Evolutionary conservation across 2,888 invertebrate species (phyloP).

Genomic region (Drosophila melanosoma): DNA sequence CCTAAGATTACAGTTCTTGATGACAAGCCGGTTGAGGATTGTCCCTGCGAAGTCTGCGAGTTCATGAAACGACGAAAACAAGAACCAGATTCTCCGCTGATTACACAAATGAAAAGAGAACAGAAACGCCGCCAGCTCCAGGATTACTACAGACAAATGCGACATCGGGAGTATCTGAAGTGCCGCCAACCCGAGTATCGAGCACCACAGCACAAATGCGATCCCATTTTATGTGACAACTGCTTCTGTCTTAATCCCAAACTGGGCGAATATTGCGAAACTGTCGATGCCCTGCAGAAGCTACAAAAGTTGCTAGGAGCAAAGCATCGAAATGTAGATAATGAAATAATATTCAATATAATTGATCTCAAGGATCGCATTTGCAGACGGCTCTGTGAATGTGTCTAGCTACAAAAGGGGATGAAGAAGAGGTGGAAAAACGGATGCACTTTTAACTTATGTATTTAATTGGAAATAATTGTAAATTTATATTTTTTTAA

Average conservation of each 20-base stretch:
- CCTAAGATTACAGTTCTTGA: not conserved
- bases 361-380: constrained; percentile 47
- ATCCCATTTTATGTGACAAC: constrained; percentile 26
- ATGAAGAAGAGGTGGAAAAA: not conserved
- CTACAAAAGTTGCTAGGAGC: constrained; percentile 42
- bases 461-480: too few species aligned
- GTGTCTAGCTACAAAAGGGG: constrained; percentile 15
- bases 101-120: constrained; percentile 36
- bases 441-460: not conserved
- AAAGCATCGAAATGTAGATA: constrained; percentile 17
- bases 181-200: constrained; percentile 5
- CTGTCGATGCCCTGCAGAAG: constrained; percentile 47
- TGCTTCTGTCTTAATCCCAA: constrained; percentile 38
- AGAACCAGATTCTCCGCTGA: constrained; percentile 41
- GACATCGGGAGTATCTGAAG: constrained; percentile 29
- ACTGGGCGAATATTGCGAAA: constrained; percentile 43
- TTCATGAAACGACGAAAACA: constrained; percentile 8
- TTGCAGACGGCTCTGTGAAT: constrained; percentile 41
- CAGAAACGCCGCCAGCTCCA: constrained; percentile 27
- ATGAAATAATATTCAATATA: constrained; percentile 40
- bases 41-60: constrained; percentile 41
- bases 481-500: not conserved
- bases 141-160: constrained; percentile 31
- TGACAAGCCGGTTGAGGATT: constrained; percentile 19
- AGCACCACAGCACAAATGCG: constrained; percentile 34